Percentiles rank a stretch among this genome's conserved stretches.
These are phyloP conservation scores for Myiotriccus ornatus DNA, from an alignment of 2,797 vertebrate genomes.

Conservation along the genomic window DNA sequence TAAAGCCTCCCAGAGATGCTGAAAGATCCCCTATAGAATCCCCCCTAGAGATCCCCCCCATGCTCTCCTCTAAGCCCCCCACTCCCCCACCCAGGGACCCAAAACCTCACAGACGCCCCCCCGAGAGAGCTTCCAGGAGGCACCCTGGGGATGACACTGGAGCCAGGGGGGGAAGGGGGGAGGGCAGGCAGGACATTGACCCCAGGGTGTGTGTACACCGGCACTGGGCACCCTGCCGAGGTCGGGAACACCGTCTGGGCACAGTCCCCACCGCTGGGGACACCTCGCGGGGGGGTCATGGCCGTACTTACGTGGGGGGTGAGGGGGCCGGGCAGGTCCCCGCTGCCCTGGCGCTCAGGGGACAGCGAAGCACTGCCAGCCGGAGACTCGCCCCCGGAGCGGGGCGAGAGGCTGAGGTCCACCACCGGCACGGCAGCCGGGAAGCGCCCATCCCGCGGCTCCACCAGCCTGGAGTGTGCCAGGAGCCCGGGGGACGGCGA, in stretches of 20 bases:
- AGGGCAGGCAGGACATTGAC: not conserved
- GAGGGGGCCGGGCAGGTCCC: constrained; percentile 78
- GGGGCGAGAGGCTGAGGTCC: constrained; percentile 90
- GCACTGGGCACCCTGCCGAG: not conserved
- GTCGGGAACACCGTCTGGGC: not conserved
- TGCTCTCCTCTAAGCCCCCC: not conserved
- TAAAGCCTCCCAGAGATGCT: not conserved
- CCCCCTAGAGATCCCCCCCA: no score
- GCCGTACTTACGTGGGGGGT: constrained; percentile 80
- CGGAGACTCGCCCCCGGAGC: constrained; percentile 74
- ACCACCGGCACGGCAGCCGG: constrained; percentile 79
- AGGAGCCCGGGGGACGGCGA: constrained; percentile 73
- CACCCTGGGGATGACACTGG: not conserved
- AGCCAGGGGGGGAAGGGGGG: not conserved
- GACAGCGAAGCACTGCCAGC: constrained; percentile 81
- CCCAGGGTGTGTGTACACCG: not conserved
- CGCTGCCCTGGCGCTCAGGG: constrained; percentile 81
- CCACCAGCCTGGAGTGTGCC: constrained; percentile 73
- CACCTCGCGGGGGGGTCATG: not conserved
- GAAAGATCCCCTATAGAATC: no score
- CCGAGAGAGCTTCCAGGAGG: not conserved
- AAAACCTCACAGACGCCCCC: not conserved
- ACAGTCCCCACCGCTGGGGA: not conserved
- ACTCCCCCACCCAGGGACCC: not conserved
- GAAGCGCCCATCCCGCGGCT: constrained; percentile 81